These are phyloP conservation scores for Etheostoma spectabile DNA, from an alignment of 2,113 vertebrate species.

Conservation along the genomic window DNA sequence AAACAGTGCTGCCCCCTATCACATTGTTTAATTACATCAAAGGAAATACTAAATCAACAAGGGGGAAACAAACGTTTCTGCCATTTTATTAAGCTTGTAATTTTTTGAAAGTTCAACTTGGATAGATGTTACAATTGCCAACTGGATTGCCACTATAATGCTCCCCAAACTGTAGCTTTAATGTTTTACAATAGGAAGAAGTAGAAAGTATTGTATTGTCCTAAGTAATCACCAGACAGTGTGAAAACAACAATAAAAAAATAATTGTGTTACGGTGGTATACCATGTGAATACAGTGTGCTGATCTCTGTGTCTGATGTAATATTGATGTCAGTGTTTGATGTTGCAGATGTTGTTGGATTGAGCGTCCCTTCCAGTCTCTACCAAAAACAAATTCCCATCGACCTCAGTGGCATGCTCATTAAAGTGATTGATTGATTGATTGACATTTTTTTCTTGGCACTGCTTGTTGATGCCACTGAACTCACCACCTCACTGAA, in stretches of 20 bases:
- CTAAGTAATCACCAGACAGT: background rate
- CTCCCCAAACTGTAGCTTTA: background rate
- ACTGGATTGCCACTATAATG: background rate
- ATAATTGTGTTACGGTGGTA: background rate
- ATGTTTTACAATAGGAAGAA: background rate
- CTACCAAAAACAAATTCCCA: slow-evolving; percentile 32
- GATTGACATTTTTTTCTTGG: slow-evolving; percentile 40
- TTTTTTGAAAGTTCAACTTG: background rate
- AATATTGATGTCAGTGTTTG: background rate
- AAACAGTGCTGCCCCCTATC: background rate
- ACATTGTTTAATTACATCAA: background rate
- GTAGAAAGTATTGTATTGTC: background rate
- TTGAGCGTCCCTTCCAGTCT: background rate
- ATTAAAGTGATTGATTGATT: slow-evolving; percentile 61
- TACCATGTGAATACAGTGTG: background rate
- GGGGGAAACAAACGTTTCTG: background rate
- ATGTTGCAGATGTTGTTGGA: slow-evolving; percentile 25
- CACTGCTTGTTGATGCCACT: slow-evolving; percentile 17
- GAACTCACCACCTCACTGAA: slow-evolving; percentile 26
- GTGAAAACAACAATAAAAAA: background rate
- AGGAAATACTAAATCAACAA: background rate
- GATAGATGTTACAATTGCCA: background rate
- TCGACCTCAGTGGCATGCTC: slow-evolving; percentile 37
- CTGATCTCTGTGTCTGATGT: background rate
- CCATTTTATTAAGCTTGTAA: background rate